Evolutionary conservation across 2,113 vertebrate genomes (phyloP).

Genomic region (Archocentrus centrarchus): DNA sequence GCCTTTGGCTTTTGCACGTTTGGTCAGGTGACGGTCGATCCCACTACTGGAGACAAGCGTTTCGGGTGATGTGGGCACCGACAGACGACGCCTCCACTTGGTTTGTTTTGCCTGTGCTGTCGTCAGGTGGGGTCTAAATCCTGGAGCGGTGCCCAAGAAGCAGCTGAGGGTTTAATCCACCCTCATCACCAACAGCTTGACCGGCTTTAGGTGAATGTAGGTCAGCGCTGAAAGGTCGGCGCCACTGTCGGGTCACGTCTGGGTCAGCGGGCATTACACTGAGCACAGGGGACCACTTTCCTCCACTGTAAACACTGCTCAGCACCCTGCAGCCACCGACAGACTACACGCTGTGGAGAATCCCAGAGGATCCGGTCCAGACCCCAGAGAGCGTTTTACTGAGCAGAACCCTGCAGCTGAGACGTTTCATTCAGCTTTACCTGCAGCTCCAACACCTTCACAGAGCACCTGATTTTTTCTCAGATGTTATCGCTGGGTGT

Average conservation of each 20-base stretch:
- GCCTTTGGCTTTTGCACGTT: background rate
- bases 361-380: too few relatives aligned
- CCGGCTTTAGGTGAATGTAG: conserved; percentile 24
- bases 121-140: conserved; percentile 14
- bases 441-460: background rate
- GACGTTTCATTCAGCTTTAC: fast-evolving
- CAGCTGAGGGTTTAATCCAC: conserved; percentile 41
- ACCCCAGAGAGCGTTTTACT: too few relatives aligned
- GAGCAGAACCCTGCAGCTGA: background rate
- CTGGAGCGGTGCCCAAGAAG: background rate
- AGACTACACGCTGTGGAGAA: too few relatives aligned
- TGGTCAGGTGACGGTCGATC: background rate
- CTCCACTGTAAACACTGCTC: background rate
- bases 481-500: too few relatives aligned
- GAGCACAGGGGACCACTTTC: background rate
- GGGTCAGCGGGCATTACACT: background rate
- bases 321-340: background rate
- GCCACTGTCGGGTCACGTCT: background rate
- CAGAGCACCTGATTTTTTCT: too few relatives aligned
- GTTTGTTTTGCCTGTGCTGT: background rate
- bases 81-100: background rate
- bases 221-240: background rate
- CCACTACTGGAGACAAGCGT: fast-evolving
- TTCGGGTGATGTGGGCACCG: background rate
- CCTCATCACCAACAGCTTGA: background rate